Evolutionary conservation across 2,113 vertebrate species (phyloP).

Genomic region (Lasiurus cinereus): DNA sequence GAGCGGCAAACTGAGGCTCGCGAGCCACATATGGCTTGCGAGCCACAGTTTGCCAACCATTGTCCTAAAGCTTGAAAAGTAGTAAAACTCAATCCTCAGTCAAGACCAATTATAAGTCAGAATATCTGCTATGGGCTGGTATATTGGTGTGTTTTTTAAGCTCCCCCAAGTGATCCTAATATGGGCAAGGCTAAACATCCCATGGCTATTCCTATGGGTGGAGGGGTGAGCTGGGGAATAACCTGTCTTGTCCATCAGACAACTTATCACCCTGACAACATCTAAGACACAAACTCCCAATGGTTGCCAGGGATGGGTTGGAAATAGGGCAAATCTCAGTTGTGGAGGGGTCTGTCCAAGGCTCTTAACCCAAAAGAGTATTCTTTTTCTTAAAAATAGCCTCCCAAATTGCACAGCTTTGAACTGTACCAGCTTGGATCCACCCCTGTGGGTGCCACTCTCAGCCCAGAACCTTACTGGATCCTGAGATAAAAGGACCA

Average conservation of each 20-base stretch:
- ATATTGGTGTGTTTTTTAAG: not conserved
- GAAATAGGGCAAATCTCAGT: not conserved
- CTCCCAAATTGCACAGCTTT: not conserved
- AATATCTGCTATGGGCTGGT: not conserved
- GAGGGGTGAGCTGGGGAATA: not conserved
- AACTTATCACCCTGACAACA: not conserved
- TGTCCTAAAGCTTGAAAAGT: not conserved
- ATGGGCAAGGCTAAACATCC: not conserved
- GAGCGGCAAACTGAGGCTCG: too few species aligned
- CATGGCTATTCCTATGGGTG: rapidly evolving
- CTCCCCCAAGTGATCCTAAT: not conserved
- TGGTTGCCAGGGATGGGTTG: not conserved
- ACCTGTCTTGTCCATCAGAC: not conserved
- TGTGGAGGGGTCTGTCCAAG: not conserved
- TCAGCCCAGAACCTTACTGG: not conserved
- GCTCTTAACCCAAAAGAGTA: not conserved
- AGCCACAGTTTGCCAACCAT: too few species aligned
- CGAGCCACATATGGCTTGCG: too few species aligned
- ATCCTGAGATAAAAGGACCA: not conserved
- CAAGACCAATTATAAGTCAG: not conserved
- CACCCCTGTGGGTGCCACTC: not conserved
- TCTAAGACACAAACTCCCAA: not conserved
- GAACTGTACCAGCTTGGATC: not conserved
- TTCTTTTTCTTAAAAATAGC: not conserved
- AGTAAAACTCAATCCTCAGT: not conserved